A percentile compares a stretch with the other conserved stretches of the same genome.
Evolutionary conservation across 2,888 invertebrate genomes (phyloP).

Genomic region (Apodemia duryi): DNA sequence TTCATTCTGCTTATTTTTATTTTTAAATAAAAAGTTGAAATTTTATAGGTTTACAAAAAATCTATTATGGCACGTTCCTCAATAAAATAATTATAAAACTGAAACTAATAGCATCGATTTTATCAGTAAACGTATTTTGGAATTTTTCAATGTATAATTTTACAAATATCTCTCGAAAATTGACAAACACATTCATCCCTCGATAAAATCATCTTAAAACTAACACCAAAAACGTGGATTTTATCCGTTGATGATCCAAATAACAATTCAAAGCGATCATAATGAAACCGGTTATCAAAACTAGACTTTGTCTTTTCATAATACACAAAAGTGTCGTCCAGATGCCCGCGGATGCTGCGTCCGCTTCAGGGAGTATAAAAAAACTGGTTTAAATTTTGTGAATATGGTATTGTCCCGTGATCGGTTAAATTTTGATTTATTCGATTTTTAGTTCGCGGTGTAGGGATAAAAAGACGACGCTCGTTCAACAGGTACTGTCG

Average conservation of each 20-base stretch:
- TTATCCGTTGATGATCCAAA: conserved; percentile 70
- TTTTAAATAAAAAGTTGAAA: too few species aligned
- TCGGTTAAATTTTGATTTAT: conserved; percentile 78
- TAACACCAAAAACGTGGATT: conserved; percentile 43
- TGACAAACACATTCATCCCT: conserved; percentile 30
- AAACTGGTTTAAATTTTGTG: conserved; percentile 63
- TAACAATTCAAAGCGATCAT: conserved; percentile 42
- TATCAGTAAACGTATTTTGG: background rate
- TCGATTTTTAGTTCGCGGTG: conserved; percentile 69
- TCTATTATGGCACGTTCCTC: too few species aligned
- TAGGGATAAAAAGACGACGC: conserved; percentile 65
- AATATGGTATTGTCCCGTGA: conserved; percentile 70
- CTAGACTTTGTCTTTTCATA: conserved; percentile 62
- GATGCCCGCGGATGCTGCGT: conserved; percentile 73
- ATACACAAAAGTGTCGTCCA: conserved; percentile 61
- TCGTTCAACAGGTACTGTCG: conserved; percentile 69
- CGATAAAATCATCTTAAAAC: conserved; percentile 44
- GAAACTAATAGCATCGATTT: background rate
- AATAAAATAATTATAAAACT: background rate
- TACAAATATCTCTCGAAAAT: background rate
- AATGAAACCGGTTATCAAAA: conserved; percentile 62
- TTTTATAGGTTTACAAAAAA: too few species aligned
- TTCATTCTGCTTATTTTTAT: too few species aligned
- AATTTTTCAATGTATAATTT: background rate
- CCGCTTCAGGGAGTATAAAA: conserved; percentile 42